Evolutionary conservation across 2,888 invertebrate genomes (phyloP).

Genomic region (Sinotaia quadrata): DNA sequence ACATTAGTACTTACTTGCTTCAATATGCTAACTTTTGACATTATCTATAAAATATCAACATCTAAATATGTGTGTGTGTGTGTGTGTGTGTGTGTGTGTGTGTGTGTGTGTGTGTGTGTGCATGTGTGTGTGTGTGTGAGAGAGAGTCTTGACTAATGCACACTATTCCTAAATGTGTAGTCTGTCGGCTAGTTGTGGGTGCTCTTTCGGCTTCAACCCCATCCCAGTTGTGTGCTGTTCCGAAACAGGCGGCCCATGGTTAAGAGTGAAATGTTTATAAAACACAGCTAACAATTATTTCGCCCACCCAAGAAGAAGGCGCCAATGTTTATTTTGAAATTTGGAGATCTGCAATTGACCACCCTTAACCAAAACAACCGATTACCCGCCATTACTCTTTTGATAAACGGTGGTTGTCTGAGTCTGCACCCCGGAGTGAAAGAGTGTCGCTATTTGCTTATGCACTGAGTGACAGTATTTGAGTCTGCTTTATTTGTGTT

Average conservation of each 20-base stretch:
- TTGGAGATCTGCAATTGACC: constrained; percentile 61
- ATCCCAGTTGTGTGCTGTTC: neutral
- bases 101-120: neutral
- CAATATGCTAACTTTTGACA: too few relatives aligned
- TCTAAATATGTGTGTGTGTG: neutral
- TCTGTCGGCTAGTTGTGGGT: too few relatives aligned
- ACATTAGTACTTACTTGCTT: too few relatives aligned
- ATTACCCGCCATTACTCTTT: constrained; percentile 32
- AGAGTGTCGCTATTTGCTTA: neutral
- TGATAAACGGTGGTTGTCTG: constrained; percentile 39
- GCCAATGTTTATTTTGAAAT: constrained; percentile 60
- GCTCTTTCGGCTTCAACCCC: neutral
- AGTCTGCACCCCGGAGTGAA: constrained; percentile 44
- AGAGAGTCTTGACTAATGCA: neutral
- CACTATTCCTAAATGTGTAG: neutral
- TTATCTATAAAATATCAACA: too few relatives aligned
- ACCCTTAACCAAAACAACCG: constrained; percentile 62
- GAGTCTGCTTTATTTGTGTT: neutral
- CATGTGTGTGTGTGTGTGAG: neutral
- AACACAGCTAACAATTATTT: constrained; percentile 51
- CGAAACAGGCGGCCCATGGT: neutral
- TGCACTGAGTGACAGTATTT: neutral
- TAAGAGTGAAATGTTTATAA: constrained; percentile 46
- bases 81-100: neutral
- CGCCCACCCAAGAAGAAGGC: constrained; percentile 55